These are phyloP conservation scores for Allacma fusca DNA, from an alignment of 2,888 invertebrate genomes.

Conservation along the genomic window DNA sequence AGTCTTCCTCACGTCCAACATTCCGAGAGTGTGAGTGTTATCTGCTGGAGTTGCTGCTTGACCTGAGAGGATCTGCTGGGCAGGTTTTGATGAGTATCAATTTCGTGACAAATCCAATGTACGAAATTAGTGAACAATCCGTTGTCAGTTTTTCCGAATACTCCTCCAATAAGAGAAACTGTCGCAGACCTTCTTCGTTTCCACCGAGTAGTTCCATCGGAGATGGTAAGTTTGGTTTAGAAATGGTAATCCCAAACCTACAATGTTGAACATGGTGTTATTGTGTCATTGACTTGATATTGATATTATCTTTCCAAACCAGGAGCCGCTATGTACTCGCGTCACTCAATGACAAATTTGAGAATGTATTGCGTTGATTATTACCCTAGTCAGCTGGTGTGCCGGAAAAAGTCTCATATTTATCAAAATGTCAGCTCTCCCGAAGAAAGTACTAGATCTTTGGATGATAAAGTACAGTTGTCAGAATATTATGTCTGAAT, in stretches of 20 bases:
- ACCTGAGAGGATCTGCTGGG: too few species aligned
- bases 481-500: too few species aligned
- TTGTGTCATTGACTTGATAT: not conserved
- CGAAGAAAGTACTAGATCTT: too few species aligned
- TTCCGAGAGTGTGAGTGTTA: slow-evolving; percentile 70
- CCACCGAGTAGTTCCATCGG: not conserved
- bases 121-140: slow-evolving; percentile 62
- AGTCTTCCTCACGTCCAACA: slow-evolving; percentile 71
- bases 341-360: not conserved
- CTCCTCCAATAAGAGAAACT: not conserved
- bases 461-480: too few species aligned
- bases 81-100: slow-evolving; percentile 75
- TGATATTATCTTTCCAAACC: not conserved
- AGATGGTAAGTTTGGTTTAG: not conserved
- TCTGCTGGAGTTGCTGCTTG: slow-evolving; percentile 73
- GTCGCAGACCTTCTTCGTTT: not conserved
- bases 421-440: not conserved
- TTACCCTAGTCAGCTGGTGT: not conserved
- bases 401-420: not conserved
- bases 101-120: slow-evolving; percentile 74
- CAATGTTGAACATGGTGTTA: not conserved
- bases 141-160: not conserved
- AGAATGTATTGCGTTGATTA: not conserved
- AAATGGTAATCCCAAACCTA: not conserved
- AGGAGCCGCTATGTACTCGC: not conserved